These are phyloP conservation scores for Tapirus indicus DNA, from an alignment of 2,797 vertebrate species.

Conservation along the genomic window DNA sequence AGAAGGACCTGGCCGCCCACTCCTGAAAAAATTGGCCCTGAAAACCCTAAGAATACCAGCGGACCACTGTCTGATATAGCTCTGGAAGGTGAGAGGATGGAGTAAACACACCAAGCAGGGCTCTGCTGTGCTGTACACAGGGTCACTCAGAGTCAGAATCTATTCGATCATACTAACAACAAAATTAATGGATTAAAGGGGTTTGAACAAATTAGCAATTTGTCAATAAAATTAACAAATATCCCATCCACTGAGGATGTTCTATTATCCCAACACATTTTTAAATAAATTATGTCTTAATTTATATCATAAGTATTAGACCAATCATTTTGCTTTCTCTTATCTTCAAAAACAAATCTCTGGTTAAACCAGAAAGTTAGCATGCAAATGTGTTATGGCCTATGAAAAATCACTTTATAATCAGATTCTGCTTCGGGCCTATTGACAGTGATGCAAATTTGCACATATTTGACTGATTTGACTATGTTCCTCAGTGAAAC, in stretches of 20 bases:
- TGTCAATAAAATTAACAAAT: not conserved
- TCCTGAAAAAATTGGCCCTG: too few relatives aligned
- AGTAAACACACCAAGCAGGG: too few relatives aligned
- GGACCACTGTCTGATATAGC: too few relatives aligned
- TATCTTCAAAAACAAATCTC: not conserved
- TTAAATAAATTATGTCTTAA: not conserved
- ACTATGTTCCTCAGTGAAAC: not conserved
- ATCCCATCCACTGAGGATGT: not conserved
- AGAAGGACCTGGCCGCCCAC: too few relatives aligned
- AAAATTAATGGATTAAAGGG: not conserved
- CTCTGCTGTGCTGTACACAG: too few relatives aligned
- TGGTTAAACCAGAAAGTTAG: not conserved
- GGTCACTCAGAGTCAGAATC: too few relatives aligned
- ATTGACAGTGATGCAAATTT: not conserved
- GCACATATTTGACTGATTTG: not conserved
- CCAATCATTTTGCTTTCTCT: not conserved
- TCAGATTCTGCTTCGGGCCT: not conserved
- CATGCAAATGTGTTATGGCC: fast-evolving
- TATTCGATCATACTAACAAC: too few relatives aligned
- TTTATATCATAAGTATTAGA: not conserved
- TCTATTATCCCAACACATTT: not conserved
- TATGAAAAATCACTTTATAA: not conserved
- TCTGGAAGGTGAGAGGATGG: too few relatives aligned
- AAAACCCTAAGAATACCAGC: too few relatives aligned
- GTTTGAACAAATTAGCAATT: not conserved